Evolutionary conservation across 2,888 invertebrate species (phyloP).

Genomic region (Pyralis farinalis): DNA sequence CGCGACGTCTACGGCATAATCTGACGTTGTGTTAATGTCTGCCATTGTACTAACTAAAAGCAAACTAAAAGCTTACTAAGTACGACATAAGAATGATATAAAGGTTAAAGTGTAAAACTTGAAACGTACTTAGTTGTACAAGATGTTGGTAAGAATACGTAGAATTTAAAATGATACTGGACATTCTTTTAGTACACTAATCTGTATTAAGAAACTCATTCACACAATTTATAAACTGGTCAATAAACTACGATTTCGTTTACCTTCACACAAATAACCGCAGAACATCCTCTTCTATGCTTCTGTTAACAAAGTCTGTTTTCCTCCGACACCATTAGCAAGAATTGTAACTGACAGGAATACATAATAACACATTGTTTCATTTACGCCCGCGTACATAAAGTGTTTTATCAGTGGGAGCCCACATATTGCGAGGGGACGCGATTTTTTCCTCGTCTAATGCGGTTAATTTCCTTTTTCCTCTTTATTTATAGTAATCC

Average conservation of each 20-base stretch:
- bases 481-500: conserved; percentile 82
- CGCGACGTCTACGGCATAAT: too few relatives aligned
- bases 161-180: too few relatives aligned
- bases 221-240: not conserved
- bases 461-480: conserved; percentile 81
- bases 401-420: conserved; percentile 77
- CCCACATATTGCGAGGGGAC: conserved; percentile 77
- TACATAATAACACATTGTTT: conserved; percentile 69
- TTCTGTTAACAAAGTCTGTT: conserved; percentile 24
- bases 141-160: too few relatives aligned
- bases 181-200: too few relatives aligned
- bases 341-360: conserved; percentile 40
- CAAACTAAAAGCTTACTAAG: too few relatives aligned
- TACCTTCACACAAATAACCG: not conserved
- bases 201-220: not conserved
- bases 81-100: too few relatives aligned
- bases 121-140: too few relatives aligned
- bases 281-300: not conserved
- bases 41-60: too few relatives aligned
- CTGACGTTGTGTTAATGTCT: too few relatives aligned
- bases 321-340: conserved; percentile 20
- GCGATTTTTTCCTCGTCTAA: conserved; percentile 73
- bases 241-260: not conserved
- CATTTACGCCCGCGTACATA: conserved; percentile 71
- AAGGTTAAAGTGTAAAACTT: too few relatives aligned